phyloP scores from a whole-genome alignment of 2,888 invertebrate species.

The Pterostichus madidus region DNA sequence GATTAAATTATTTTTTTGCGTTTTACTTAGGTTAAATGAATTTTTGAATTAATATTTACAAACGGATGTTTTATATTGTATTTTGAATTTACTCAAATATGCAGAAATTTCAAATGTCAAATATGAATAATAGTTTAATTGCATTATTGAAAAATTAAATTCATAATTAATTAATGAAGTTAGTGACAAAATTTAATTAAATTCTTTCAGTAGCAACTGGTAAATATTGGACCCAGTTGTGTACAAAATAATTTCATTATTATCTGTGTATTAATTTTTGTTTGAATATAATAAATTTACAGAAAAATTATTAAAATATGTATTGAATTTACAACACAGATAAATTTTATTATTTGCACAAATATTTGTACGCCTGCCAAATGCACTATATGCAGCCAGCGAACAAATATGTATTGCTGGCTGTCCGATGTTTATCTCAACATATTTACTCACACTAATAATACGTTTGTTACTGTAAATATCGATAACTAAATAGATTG shows the following conservation, averaged over 20 bases:
- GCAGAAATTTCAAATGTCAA: conserved; percentile 22
- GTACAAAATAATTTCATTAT: conserved; percentile 19
- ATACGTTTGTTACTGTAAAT: too few relatives aligned
- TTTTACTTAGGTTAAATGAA: neutral
- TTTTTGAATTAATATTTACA: conserved; percentile 19
- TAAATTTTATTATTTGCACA: too few relatives aligned
- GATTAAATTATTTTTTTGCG: neutral
- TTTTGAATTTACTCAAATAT: neutral
- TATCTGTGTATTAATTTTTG: neutral
- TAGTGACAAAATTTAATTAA: conserved; percentile 14
- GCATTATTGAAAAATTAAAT: conserved; percentile 8
- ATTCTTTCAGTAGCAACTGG: neutral
- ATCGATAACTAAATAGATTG: neutral
- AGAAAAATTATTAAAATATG: too few relatives aligned
- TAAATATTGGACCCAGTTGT: neutral
- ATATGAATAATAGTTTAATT: conserved; percentile 15
- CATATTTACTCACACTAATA: too few relatives aligned
- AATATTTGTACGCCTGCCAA: too few relatives aligned
- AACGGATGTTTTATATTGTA: conserved; percentile 10
- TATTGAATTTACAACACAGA: too few relatives aligned
- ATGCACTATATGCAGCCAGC: neutral
- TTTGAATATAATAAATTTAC: too few relatives aligned
- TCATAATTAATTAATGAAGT: conserved; percentile 26
- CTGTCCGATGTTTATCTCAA: neutral
- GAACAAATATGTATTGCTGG: neutral